A percentile compares a stretch with the other conserved stretches of the same genome.
Evolutionary conservation across 2,113 vertebrate genomes (phyloP).

Genomic region (Nesoenas mayeri): DNA sequence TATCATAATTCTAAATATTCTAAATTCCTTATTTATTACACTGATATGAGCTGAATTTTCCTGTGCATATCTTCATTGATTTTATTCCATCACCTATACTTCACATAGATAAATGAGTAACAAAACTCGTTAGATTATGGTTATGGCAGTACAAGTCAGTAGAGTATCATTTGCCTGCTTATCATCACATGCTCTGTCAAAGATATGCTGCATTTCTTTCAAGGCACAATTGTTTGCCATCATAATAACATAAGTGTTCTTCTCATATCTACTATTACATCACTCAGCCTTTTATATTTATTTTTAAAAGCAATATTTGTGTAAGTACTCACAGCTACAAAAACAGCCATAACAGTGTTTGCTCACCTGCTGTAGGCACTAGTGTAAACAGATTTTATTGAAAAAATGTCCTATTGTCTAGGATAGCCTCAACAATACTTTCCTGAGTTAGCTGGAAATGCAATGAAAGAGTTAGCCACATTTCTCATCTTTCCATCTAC

Average conservation of each 20-base stretch:
- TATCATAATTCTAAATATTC: background rate
- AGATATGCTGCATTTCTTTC: background rate
- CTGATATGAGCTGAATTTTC: background rate
- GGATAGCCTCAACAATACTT: background rate
- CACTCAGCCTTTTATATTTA: background rate
- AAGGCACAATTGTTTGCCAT: background rate
- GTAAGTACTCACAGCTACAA: background rate
- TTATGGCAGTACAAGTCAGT: background rate
- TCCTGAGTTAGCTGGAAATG: slow-evolving; percentile 12
- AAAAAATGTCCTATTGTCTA: slow-evolving; percentile 40
- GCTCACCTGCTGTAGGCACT: slow-evolving; percentile 51
- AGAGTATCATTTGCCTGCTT: background rate
- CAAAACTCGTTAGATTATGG: background rate
- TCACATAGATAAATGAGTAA: background rate
- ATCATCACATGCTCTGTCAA: background rate
- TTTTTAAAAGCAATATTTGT: slow-evolving; percentile 1
- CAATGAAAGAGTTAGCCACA: background rate
- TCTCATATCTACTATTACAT: background rate
- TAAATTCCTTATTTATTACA: background rate
- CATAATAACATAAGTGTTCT: background rate
- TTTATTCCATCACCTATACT: background rate
- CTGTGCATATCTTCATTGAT: background rate
- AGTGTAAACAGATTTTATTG: slow-evolving; percentile 2
- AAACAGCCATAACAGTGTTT: slow-evolving; percentile 34
- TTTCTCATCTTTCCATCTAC: background rate